Conservation (phyloP, 2,797 vertebrate genomes). For the Circus cinereus region DNA sequence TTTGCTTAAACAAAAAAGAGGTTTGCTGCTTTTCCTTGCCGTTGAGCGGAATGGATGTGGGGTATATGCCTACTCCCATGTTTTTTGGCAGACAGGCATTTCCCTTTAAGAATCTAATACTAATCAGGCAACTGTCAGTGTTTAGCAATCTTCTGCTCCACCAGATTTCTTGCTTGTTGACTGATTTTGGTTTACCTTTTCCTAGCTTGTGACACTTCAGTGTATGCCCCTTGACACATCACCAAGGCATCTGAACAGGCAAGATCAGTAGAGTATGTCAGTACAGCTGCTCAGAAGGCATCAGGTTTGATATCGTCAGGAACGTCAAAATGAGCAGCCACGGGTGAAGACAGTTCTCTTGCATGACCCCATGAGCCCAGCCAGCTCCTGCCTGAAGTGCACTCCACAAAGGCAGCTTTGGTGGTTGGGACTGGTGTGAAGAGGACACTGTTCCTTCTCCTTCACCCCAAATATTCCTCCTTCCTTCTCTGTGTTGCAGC, state of each 20-base stretch:
- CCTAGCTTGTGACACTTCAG: neutral
- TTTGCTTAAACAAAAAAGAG: neutral
- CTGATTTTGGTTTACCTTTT: slow-evolving; percentile 31
- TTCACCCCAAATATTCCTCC: neutral
- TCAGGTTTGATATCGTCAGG: neutral
- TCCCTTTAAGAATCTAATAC: slow-evolving; percentile 1
- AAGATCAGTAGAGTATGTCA: slow-evolving; percentile 34
- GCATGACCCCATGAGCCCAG: neutral
- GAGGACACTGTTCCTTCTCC: neutral
- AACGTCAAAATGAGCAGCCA: neutral
- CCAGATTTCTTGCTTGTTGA: neutral
- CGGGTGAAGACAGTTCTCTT: neutral
- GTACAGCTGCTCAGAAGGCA: neutral
- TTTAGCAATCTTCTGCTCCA: slow-evolving; percentile 43
- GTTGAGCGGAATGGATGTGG: neutral
- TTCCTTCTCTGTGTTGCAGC: neutral
- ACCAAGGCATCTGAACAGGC: neutral
- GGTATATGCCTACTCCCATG: neutral
- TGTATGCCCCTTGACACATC: slow-evolving; percentile 26
- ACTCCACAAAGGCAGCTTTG: neutral
- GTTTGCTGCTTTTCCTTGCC: neutral
- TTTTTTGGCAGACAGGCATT: neutral
- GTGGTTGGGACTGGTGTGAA: rapidly evolving
- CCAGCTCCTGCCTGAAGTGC: neutral
- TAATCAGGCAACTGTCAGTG: slow-evolving; percentile 6